Percentiles rank a stretch among this genome's conserved stretches.
phyloP scores from a whole-genome alignment of 2,888 invertebrate species.

The Trilocha varians region DNA sequence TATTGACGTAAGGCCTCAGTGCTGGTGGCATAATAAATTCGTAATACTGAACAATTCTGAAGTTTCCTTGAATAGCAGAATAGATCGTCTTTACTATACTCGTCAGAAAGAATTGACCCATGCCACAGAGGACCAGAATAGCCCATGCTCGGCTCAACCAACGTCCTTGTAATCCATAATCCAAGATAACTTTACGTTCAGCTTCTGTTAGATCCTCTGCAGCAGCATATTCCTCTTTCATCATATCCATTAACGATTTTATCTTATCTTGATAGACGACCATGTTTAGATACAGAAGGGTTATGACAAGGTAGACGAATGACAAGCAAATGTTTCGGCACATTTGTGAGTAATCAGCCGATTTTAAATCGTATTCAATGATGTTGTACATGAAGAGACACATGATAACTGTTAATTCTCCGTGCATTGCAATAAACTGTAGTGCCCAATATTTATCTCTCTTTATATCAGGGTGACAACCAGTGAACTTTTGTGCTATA shows the following conservation, averaged over 20 bases:
- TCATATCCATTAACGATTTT: slow-evolving; percentile 17
- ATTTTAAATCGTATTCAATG: slow-evolving; percentile 11
- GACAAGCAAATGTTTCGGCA: slow-evolving; percentile 17
- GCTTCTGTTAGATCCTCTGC: slow-evolving; percentile 11
- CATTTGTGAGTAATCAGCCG: slow-evolving; percentile 12
- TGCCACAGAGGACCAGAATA: background rate
- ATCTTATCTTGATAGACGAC: slow-evolving; percentile 19
- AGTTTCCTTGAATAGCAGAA: slow-evolving; percentile 17
- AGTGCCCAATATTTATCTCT: slow-evolving; percentile 17
- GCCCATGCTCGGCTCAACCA: slow-evolving; percentile 29
- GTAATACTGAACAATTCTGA: slow-evolving; percentile 20
- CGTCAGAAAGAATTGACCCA: slow-evolving; percentile 16
- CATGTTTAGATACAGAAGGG: slow-evolving; percentile 15
- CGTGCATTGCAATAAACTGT: slow-evolving; percentile 7
- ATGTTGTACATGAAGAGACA: slow-evolving; percentile 14
- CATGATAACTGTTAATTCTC: slow-evolving; percentile 5
- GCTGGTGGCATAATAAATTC: slow-evolving; percentile 23
- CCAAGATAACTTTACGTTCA: slow-evolving; percentile 20
- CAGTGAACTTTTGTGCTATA: slow-evolving; percentile 10
- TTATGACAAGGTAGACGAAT: slow-evolving; percentile 8
- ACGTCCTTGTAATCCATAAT: slow-evolving; percentile 20
- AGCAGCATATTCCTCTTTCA: slow-evolving; percentile 27
- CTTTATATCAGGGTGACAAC: slow-evolving; percentile 15
- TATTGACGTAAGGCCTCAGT: slow-evolving; percentile 23
- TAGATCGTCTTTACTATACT: slow-evolving; percentile 18